Evolutionary conservation across 2,888 invertebrate genomes (phyloP), one percentile per base, ranked within the genome.

Genomic region (Gymnosoma rotundatum): DNA sequence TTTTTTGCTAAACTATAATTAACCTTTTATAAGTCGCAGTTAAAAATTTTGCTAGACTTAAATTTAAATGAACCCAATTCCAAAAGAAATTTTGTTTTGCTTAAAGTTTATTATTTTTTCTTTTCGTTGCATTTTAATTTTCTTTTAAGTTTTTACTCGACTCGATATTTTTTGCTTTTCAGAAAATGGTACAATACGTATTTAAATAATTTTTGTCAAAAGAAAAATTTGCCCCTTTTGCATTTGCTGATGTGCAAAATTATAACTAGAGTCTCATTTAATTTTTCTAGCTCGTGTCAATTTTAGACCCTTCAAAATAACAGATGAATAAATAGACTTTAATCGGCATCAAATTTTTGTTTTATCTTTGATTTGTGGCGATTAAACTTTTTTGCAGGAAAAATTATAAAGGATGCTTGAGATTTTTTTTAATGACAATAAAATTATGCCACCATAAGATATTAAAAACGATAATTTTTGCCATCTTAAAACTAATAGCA

Each of bases 11-110:
- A 8, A 32, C 32, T 6, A 32, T 5, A 32, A 32, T 32, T 32
- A 32, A 32, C 0, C 4, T 8, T 32, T 8, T 2, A 32, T 32
- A 32, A 32, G 0, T 32, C n/a, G 8, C 8, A 32, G 3, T 32
- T 6, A 32, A 12, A 42, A 42, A 2, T 38, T 38, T 5, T 38
- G 38, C 8, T 12, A 32, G 42, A 0, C 12, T 12, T 42, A 42
- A 42, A 12, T 42, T 42, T 42, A 42, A 42, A 1, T 42, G 42
- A 42, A 42, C 42, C 12, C 12, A 42, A 2, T 4, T 10, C 10
- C 64, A 70, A 73, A 64, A 79, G 78, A 74, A 78, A 83, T 78
- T 67, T 78, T 78, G 54, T 78, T 78, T 74, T 78, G 45, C 61
- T 64, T 72, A 48, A 54, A 45, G 16, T 45, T 36, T 60, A 5